A percentile compares a stretch with the other conserved stretches of the same genome.
Conservation (phyloP, 2,888 invertebrate genomes). For the Ctenicera cuprea region DNA sequence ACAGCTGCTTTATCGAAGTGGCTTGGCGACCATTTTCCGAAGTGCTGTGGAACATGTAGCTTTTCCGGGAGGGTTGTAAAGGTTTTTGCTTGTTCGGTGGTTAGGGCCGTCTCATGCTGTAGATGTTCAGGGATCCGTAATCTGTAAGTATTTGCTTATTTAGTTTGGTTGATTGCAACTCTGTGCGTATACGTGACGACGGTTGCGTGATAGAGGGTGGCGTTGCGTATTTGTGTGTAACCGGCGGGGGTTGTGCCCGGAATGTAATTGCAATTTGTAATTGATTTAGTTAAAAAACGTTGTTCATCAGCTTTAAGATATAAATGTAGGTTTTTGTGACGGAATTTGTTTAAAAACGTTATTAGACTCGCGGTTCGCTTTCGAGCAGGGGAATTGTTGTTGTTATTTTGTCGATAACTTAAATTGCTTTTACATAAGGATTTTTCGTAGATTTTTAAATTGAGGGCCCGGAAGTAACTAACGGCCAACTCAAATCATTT, state of each 20-base stretch:
- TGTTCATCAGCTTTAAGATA: not conserved
- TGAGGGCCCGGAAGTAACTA: slow-evolving; percentile 13
- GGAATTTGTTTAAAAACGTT: slow-evolving; percentile 1
- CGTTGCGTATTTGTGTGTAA: slow-evolving; percentile 48
- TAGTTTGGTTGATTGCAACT: slow-evolving; percentile 22
- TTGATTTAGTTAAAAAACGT: slow-evolving; percentile 2
- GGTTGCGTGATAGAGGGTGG: slow-evolving; percentile 58
- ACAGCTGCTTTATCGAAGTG: slow-evolving; percentile 68
- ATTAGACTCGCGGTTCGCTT: not conserved
- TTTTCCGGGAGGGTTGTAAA: slow-evolving; percentile 60
- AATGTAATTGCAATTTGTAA: slow-evolving; percentile 16
- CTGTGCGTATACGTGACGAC: slow-evolving; percentile 55
- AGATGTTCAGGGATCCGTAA: slow-evolving; percentile 40
- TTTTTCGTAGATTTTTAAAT: slow-evolving; percentile 34
- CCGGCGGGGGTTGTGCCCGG: slow-evolving; percentile 36
- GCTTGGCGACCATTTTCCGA: slow-evolving; percentile 72
- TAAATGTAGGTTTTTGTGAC: not conserved
- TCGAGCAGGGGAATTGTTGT: slow-evolving; percentile 1
- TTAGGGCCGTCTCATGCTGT: slow-evolving; percentile 26
- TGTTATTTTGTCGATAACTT: slow-evolving; percentile 12
- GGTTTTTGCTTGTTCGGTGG: slow-evolving; percentile 38
- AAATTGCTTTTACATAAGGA: slow-evolving; percentile 24
- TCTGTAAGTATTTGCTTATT: slow-evolving; percentile 41
- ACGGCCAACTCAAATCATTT: slow-evolving; percentile 33
- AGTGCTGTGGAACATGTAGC: slow-evolving; percentile 68